Conservation (phyloP, 2,797 vertebrate species). For the Silurus aristotelis region DNA sequence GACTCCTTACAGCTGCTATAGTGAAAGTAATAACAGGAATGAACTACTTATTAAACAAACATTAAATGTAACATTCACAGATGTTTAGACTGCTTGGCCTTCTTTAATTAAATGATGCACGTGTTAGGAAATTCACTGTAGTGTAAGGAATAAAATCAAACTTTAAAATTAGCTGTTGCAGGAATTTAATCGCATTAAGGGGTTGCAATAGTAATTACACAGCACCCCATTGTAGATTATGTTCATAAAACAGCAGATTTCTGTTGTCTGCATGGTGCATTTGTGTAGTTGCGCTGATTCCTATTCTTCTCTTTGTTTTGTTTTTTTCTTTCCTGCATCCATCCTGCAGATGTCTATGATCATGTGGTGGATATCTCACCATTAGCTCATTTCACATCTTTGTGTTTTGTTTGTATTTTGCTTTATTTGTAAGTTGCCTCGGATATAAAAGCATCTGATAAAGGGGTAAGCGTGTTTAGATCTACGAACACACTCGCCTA, state of each 20-base stretch:
- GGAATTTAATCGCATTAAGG: neutral
- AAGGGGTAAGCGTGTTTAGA: neutral
- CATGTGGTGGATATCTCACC: neutral
- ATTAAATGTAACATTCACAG: neutral
- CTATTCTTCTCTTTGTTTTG: neutral
- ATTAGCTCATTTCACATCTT: constrained; percentile 1
- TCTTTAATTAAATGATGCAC: neutral
- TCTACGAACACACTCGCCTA: neutral
- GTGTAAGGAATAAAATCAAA: neutral
- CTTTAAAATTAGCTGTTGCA: neutral
- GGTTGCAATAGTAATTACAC: neutral
- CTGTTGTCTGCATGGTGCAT: neutral
- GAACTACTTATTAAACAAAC: neutral
- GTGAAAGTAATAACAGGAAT: neutral
- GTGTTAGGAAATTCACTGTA: neutral
- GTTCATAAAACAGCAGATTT: neutral
- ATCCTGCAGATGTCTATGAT: neutral
- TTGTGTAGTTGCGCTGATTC: neutral
- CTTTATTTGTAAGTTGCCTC: neutral
- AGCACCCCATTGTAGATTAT: neutral
- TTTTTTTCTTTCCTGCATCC: neutral
- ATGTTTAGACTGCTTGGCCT: neutral
- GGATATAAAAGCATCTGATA: neutral
- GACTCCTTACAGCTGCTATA: neutral
- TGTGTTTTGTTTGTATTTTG: neutral